Evolutionary conservation across 2,888 invertebrate genomes (phyloP).

Genomic region (Bhutanitis thaidina): DNA sequence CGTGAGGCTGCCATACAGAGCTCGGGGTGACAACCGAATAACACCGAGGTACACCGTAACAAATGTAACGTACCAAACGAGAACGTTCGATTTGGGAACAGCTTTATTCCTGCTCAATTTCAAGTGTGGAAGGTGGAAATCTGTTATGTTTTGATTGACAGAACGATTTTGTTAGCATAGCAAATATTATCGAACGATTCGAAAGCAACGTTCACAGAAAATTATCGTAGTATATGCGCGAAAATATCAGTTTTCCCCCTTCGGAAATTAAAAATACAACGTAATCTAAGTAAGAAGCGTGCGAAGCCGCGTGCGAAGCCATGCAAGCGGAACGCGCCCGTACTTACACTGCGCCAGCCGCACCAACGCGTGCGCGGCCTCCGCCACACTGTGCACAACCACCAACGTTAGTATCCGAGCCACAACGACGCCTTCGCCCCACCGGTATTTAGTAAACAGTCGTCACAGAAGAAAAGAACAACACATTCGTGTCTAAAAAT

Average conservation of each 20-base stretch:
- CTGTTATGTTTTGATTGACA: not conserved
- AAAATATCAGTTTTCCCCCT: constrained; percentile 5
- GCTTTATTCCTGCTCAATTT: not conserved
- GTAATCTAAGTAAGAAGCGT: constrained; percentile 16
- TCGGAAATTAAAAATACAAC: constrained; percentile 4
- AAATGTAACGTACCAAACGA: not conserved
- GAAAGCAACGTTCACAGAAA: too few relatives aligned
- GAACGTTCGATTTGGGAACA: not conserved
- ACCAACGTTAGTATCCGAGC: constrained; percentile 27
- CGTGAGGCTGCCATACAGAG: constrained; percentile 88
- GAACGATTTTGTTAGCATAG: too few relatives aligned
- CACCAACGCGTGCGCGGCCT: constrained; percentile 94
- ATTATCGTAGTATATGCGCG: too few relatives aligned
- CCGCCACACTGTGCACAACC: constrained; percentile 64
- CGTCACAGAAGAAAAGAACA: not conserved
- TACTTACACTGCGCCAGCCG: constrained; percentile 95
- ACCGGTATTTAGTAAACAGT: not conserved
- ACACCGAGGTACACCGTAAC: constrained; percentile 40
- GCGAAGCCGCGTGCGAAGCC: constrained; percentile 41
- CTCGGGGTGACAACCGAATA: constrained; percentile 43
- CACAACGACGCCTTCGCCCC: not conserved
- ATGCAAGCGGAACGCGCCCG: constrained; percentile 34
- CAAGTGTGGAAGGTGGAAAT: not conserved
- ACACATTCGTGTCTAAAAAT: not conserved
- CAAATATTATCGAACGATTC: too few relatives aligned